Conservation (phyloP, 2,113 vertebrate species). For the Pelusios castaneus region DNA sequence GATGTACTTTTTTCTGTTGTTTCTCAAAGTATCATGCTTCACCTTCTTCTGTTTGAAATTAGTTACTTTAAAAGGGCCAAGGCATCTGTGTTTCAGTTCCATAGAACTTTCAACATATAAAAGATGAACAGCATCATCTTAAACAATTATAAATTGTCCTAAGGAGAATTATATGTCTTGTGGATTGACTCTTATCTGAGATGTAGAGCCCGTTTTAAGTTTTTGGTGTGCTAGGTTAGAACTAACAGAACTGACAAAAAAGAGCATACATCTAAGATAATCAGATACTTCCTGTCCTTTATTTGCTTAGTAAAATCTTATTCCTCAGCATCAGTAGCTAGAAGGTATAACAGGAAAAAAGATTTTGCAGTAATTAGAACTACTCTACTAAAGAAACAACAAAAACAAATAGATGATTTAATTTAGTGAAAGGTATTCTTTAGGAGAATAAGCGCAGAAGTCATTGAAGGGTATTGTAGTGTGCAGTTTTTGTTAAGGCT, state of each 20-base stretch:
- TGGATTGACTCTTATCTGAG: constrained; percentile 23
- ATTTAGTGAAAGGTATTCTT: constrained; percentile 21
- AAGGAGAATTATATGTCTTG: constrained; percentile 10
- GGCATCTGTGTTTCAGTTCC: constrained; percentile 17
- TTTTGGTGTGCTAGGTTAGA: constrained; percentile 36
- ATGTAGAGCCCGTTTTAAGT: constrained; percentile 17
- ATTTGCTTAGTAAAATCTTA: constrained; percentile 46
- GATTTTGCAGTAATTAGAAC: constrained; percentile 5
- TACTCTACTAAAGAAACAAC: neutral
- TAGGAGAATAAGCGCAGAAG: neutral
- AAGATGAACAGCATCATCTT: constrained; percentile 21
- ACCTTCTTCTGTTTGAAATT: constrained; percentile 42
- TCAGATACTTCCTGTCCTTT: constrained; percentile 40
- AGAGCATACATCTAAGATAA: constrained; percentile 36
- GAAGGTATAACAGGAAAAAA: constrained; percentile 33
- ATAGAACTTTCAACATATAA: constrained; percentile 22
- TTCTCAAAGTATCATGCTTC: constrained; percentile 7
- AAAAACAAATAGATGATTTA: neutral
- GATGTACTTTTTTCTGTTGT: neutral
- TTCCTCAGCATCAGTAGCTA: constrained; percentile 13
- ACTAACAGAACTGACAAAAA: constrained; percentile 45
- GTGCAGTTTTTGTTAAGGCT: neutral
- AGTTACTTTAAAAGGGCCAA: constrained; percentile 44
- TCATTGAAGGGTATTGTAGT: neutral
- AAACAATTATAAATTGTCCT: neutral